Evolutionary conservation across 2,113 vertebrate species (phyloP).

Genomic region (Mesocricetus auratus): DNA sequence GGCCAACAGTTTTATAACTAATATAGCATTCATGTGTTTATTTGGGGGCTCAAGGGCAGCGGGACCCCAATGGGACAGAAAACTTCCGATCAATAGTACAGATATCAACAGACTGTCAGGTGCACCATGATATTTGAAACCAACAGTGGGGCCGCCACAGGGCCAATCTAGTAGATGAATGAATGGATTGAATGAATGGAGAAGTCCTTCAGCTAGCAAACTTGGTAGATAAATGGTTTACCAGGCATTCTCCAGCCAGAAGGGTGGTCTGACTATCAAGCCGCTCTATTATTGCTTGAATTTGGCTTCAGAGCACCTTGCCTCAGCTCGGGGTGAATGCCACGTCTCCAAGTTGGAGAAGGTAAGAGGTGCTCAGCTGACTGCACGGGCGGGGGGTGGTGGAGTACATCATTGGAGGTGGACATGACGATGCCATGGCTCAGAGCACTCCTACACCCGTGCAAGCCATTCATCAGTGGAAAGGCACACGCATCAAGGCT

Average conservation of each 20-base stretch:
- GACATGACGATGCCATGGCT: fast-evolving
- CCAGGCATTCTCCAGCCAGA: background rate
- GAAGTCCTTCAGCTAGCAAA: background rate
- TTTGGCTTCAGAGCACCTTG: background rate
- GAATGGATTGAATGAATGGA: background rate
- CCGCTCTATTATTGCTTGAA: background rate
- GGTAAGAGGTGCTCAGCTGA: background rate
- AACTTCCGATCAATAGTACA: too few species aligned
- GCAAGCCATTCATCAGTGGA: background rate
- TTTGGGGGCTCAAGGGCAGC: too few species aligned
- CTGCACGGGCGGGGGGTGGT: too few species aligned
- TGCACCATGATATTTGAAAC: background rate
- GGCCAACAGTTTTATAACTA: too few species aligned
- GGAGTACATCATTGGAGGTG: fast-evolving
- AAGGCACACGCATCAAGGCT: background rate
- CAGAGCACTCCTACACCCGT: fast-evolving
- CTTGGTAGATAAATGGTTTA: fast-evolving
- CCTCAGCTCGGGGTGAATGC: background rate
- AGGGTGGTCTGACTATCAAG: background rate
- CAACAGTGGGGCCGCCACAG: background rate
- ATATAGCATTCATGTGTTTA: too few species aligned
- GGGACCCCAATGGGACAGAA: too few species aligned
- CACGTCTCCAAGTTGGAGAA: background rate
- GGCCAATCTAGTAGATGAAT: background rate
- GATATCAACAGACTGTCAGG: background rate